These are phyloP conservation scores for Probosciger aterrimus DNA, from an alignment of 2,113 vertebrate genomes.

Conservation along the genomic window DNA sequence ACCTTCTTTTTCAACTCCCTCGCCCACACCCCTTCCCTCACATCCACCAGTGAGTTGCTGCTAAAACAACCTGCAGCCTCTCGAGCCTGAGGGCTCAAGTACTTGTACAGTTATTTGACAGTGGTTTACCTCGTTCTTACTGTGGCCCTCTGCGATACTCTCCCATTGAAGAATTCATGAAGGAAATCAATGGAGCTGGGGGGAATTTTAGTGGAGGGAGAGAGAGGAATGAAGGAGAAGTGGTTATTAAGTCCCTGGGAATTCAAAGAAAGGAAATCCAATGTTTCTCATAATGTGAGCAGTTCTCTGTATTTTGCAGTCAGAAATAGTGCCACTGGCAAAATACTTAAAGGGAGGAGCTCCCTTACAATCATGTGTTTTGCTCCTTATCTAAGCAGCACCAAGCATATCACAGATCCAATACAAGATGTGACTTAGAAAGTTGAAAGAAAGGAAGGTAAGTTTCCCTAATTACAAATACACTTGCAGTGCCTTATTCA, in stretches of 20 bases:
- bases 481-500: not conserved
- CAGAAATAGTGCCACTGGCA: not conserved
- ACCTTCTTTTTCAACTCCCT: not conserved
- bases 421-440: not conserved
- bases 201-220: not conserved
- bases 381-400: not conserved
- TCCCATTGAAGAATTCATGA: not conserved
- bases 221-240: not conserved
- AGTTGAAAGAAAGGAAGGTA: not conserved
- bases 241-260: not conserved
- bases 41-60: fast-evolving
- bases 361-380: not conserved
- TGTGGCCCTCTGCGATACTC: fast-evolving
- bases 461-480: not conserved
- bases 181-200: not conserved
- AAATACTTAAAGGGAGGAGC: not conserved
- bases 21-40: fast-evolving
- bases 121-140: not conserved
- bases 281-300: not conserved
- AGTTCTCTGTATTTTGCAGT: not conserved
- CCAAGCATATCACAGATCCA: not conserved
- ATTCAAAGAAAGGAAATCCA: not conserved
- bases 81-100: not conserved
- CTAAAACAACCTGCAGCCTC: not conserved
- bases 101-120: not conserved